phyloP scores from a whole-genome alignment of 2,888 invertebrate species.

The Calephelis perditalis region DNA sequence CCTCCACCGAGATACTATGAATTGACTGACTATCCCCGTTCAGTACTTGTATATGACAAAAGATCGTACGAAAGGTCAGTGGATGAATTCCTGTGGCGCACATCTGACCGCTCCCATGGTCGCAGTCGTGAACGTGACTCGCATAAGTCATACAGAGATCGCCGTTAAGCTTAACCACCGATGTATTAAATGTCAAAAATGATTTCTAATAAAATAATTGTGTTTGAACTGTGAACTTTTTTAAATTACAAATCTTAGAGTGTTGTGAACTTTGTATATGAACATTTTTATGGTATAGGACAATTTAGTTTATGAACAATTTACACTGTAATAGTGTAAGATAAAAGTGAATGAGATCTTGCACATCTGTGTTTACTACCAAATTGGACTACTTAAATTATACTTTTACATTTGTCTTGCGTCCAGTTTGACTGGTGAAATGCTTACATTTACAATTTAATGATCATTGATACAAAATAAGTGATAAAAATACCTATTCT shows the following conservation, averaged over 20 bases:
- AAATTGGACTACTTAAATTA: background rate
- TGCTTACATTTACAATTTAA: no score
- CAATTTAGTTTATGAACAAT: slow-evolving; percentile 22
- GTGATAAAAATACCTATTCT: background rate
- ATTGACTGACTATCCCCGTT: slow-evolving; percentile 85
- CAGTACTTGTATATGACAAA: slow-evolving; percentile 82
- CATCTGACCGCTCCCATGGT: slow-evolving; percentile 81
- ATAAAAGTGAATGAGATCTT: slow-evolving; percentile 25
- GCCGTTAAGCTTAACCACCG: slow-evolving; percentile 67
- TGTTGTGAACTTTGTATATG: slow-evolving; percentile 57
- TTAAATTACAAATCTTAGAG: slow-evolving; percentile 55
- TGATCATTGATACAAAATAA: background rate
- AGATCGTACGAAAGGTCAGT: slow-evolving; percentile 93
- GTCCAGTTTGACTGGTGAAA: no score
- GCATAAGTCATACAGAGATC: slow-evolving; percentile 78
- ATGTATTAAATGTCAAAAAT: slow-evolving; percentile 57
- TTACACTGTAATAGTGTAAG: slow-evolving; percentile 15
- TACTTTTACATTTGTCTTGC: no score
- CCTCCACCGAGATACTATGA: slow-evolving; percentile 83
- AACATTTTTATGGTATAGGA: slow-evolving; percentile 31
- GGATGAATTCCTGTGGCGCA: slow-evolving; percentile 91
- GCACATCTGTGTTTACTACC: slow-evolving; percentile 10
- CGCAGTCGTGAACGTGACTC: slow-evolving; percentile 78
- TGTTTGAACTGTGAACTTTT: slow-evolving; percentile 76
- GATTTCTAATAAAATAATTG: slow-evolving; percentile 64